These are phyloP conservation scores for Mimachlamys varia DNA, from an alignment of 2,888 invertebrate species.

Conservation along the genomic window DNA sequence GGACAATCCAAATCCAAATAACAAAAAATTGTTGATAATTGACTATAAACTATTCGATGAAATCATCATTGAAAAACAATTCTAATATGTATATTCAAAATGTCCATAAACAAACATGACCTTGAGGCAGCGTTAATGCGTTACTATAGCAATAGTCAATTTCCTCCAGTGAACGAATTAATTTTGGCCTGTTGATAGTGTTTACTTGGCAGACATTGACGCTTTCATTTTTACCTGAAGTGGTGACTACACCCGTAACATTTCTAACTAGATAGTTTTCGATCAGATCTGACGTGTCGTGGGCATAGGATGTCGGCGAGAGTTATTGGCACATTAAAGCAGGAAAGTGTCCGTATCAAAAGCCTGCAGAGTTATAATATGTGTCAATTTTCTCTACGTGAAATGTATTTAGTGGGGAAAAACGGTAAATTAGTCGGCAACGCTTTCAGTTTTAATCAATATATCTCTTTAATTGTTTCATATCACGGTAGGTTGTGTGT, in stretches of 20 bases:
- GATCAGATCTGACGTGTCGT: not conserved
- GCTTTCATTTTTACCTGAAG: not conserved
- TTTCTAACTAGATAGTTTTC: not conserved
- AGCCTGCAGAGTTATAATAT: not conserved
- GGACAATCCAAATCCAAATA: too few species aligned
- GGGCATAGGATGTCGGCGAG: not conserved
- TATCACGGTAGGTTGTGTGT: not conserved
- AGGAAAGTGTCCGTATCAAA: not conserved
- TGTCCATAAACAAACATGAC: not conserved
- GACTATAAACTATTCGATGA: too few species aligned
- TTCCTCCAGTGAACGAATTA: not conserved
- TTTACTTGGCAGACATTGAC: not conserved
- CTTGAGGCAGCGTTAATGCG: not conserved
- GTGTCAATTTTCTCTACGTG: not conserved
- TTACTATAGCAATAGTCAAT: not conserved
- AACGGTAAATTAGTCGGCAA: conserved; percentile 8
- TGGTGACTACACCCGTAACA: not conserved
- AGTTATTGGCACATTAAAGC: not conserved
- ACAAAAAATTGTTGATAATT: too few species aligned
- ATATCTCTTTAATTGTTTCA: not conserved
- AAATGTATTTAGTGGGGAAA: not conserved
- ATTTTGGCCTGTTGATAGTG: not conserved
- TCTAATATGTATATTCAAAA: too few species aligned
- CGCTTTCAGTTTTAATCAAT: conserved; percentile 6
- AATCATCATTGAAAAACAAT: too few species aligned